phyloP scores from a whole-genome alignment of 2,113 vertebrate species.

The Anoplopoma fimbria region DNA sequence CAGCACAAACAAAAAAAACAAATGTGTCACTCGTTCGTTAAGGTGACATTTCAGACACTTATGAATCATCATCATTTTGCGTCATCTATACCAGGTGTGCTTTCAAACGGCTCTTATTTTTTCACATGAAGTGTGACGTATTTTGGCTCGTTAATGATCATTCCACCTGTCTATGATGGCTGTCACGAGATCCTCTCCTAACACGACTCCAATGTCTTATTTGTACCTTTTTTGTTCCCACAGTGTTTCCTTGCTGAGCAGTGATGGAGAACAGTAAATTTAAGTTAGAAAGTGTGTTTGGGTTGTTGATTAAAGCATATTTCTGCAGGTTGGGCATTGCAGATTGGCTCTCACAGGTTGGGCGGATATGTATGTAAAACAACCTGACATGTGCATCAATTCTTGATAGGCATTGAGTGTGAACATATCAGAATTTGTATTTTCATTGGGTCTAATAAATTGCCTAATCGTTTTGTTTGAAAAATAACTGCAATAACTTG shows the following conservation, averaged over 20 bases:
- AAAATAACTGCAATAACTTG: too few relatives aligned
- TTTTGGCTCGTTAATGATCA: background rate
- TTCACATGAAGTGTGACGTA: background rate
- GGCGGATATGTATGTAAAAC: background rate
- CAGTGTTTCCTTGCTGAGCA: background rate
- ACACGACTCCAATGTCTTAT: background rate
- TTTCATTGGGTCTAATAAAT: too few relatives aligned
- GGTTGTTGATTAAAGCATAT: too few relatives aligned
- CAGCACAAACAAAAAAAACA: background rate
- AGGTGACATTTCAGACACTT: background rate
- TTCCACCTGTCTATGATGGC: background rate
- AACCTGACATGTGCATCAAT: background rate
- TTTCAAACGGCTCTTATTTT: background rate
- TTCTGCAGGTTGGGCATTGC: background rate
- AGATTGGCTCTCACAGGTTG: background rate
- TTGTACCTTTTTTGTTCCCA: background rate
- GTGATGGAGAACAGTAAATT: background rate
- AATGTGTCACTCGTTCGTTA: background rate
- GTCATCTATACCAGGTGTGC: conserved; percentile 2
- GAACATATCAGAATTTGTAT: too few relatives aligned
- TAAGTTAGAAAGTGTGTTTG: background rate
- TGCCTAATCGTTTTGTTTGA: too few relatives aligned
- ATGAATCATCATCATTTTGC: conserved; percentile 19
- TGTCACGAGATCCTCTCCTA: background rate
- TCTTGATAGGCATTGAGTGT: too few relatives aligned